Evolutionary conservation across 2,888 invertebrate species (phyloP).

Genomic region (Bellardia pandia): DNA sequence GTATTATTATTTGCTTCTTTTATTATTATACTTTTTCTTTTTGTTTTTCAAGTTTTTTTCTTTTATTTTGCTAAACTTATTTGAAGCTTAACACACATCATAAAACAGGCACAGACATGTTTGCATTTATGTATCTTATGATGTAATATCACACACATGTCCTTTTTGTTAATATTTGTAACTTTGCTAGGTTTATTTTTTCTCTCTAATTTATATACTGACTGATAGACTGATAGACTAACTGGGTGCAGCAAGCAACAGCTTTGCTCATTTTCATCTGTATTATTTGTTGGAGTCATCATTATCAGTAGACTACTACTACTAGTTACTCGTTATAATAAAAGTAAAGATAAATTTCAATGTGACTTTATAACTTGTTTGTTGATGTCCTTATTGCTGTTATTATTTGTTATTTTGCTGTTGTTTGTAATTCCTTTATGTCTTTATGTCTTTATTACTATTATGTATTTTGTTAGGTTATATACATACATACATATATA

Average conservation of each 20-base stretch:
- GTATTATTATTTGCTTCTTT: slow-evolving; percentile 48
- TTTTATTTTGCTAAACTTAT: slow-evolving; percentile 34
- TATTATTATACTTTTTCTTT: slow-evolving; percentile 41
- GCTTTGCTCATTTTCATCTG: background rate
- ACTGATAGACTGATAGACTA: background rate
- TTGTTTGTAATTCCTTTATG: slow-evolving; percentile 17
- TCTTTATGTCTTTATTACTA: slow-evolving; percentile 51
- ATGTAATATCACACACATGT: background rate
- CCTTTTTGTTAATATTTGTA: slow-evolving; percentile 40
- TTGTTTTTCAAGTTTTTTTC: slow-evolving; percentile 39
- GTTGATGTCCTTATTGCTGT: slow-evolving; percentile 54
- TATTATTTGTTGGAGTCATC: slow-evolving; percentile 36
- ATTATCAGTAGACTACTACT: background rate
- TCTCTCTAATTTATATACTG: background rate
- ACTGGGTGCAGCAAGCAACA: slow-evolving; percentile 34
- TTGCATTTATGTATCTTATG: no score
- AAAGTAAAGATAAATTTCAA: slow-evolving; percentile 33
- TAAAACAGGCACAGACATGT: background rate
- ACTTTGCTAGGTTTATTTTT: slow-evolving; percentile 35
- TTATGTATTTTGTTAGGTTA: slow-evolving; percentile 53
- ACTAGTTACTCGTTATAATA: background rate
- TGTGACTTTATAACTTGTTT: slow-evolving; percentile 36
- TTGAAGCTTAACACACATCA: slow-evolving; percentile 37
- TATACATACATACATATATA: no score
- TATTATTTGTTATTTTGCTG: slow-evolving; percentile 34